Evolutionary conservation across 2,888 invertebrate genomes (phyloP), one percentile per base, ranked within the genome.

Genomic region (Dasysyrphus tricinctus): DNA sequence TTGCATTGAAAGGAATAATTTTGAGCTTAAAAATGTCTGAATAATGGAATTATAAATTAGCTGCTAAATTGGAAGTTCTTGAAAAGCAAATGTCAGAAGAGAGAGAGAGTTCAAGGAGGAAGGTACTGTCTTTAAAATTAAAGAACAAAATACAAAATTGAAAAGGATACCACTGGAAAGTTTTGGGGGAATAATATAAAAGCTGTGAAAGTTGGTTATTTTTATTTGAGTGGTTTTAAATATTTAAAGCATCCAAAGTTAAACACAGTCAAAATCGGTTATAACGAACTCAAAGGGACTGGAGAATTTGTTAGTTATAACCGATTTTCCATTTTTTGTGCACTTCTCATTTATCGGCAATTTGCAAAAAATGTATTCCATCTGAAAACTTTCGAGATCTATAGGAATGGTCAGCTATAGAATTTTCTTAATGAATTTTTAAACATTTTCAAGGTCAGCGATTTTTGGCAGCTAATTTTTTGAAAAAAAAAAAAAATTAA

Each of bases 11-110:
- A 19, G 14, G 65, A 44, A 65, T 16, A 7, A 29, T 47, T 29
- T 11, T 32, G 12, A 34, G 11, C 11, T 16, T 5, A 9, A 49
- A 47, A 47, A n/a, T 16, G 16, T 19, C 7, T 6, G 16, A 63
- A 72, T 56, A 67, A 49, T 49, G 49, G 49, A 37, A 67, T 67
- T 49, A 49, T 49, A 19, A 49, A 67, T 34, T 19, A 37, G 16
- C 7, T 65, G n/a, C 4, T 63, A 12, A 44, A 63, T 29, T 16
- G 12, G 12, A 65, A 32, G 1, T 47, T 47, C 47, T 16, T 47
- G 6, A 14, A 16, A 34, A 14, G 14, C 8, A 49, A 67, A 67
- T 37, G n/a, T 47, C 12, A n/a, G 7, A 49, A 19, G 19, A 4
- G 19, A 34, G 34, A 19, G 34, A 7, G 34, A 49, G 49, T 67